Evolutionary conservation across 2,797 vertebrate species (phyloP).

Genomic region (Danio jaintianensis): DNA sequence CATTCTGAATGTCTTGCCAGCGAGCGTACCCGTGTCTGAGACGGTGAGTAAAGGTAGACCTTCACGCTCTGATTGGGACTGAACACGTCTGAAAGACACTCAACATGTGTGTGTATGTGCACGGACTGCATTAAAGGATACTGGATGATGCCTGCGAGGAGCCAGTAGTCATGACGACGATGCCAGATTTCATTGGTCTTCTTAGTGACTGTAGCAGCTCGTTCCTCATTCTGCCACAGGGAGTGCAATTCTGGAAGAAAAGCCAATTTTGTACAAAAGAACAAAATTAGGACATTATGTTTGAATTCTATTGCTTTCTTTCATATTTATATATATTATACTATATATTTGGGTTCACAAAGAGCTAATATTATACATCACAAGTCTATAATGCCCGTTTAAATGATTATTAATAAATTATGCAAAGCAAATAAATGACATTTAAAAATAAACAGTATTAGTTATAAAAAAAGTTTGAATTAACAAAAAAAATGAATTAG

Average conservation of each 20-base stretch:
- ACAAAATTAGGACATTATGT: no score
- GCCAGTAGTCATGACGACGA: conserved; percentile 97
- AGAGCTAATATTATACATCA: no score
- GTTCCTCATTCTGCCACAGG: conserved; percentile 97
- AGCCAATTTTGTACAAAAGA: not conserved
- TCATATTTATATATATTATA: no score
- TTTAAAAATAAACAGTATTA: no score
- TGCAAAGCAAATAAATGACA: no score
- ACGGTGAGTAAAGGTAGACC: conserved; percentile 58
- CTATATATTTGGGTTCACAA: no score
- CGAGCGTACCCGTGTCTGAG: conserved; percentile 95
- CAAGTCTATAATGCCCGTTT: no score
- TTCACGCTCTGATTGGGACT: not conserved
- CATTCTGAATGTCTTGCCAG: conserved; percentile 99
- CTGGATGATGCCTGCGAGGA: conserved; percentile 97
- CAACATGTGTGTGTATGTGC: not conserved
- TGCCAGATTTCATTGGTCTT: conserved; percentile 99
- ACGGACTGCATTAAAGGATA: conserved; percentile 84
- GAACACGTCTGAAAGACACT: not conserved
- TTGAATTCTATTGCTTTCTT: no score
- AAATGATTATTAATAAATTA: no score
- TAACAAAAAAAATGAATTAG: no score
- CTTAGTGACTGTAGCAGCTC: conserved; percentile 96
- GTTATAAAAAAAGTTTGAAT: no score
- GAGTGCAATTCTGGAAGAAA: conserved; percentile 88